Percentiles rank a stretch among this genome's conserved stretches.
Evolutionary conservation across 2,113 vertebrate genomes (phyloP).

Genomic region (Gallinago paraguaiae): DNA sequence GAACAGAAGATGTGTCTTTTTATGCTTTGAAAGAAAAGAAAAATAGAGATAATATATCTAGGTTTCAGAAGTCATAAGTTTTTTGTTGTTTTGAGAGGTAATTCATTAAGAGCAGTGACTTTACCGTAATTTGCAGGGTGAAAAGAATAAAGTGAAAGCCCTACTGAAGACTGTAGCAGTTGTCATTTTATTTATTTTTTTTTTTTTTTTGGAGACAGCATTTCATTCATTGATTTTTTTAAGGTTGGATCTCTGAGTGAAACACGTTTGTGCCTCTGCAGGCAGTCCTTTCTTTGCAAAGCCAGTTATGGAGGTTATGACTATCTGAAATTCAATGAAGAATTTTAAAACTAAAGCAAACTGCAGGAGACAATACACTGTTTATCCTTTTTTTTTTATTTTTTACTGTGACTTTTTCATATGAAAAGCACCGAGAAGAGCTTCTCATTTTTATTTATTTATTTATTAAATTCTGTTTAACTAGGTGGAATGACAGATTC

Average conservation of each 20-base stretch:
- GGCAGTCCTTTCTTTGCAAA: not conserved
- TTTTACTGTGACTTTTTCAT: not conserved
- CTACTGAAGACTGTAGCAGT: not conserved
- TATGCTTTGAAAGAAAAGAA: not conserved
- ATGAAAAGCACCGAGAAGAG: fast-evolving
- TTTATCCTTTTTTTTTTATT: not conserved
- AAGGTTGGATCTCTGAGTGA: not conserved
- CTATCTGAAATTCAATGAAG: not conserved
- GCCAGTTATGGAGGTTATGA: not conserved
- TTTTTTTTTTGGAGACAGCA: not conserved
- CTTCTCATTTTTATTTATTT: not conserved
- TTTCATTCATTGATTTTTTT: not conserved
- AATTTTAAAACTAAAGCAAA: not conserved
- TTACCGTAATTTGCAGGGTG: not conserved
- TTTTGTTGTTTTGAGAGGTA: not conserved
- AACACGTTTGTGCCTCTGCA: not conserved
- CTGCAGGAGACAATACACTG: not conserved
- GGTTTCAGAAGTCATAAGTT: not conserved
- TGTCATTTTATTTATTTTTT: not conserved
- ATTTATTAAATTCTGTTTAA: not conserved
- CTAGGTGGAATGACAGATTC: not conserved
- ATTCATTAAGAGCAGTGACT: not conserved
- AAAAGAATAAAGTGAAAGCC: not conserved
- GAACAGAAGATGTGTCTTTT: not conserved
- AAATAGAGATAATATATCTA: fast-evolving